Evolutionary conservation across 1,140 invertebrate genomes (phyloP).

Genomic region (Heliconius nattereri): DNA sequence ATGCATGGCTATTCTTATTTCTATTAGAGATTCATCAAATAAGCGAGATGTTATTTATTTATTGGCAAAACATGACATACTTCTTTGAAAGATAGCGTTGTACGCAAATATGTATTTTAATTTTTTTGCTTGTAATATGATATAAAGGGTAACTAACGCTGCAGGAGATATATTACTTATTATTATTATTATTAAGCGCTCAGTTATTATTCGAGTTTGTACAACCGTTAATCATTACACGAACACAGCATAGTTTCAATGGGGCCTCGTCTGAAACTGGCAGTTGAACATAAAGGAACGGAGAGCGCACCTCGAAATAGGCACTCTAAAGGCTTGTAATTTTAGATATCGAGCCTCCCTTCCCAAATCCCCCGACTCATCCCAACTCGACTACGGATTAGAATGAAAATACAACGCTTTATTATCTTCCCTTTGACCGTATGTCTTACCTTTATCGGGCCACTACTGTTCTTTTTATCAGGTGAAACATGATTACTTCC

Average conservation of each 20-base stretch:
- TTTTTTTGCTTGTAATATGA: not conserved
- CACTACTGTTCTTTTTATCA: constrained; percentile 47
- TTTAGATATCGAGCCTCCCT: constrained; percentile 74
- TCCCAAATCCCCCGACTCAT: constrained; percentile 60
- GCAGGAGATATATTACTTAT: not conserved
- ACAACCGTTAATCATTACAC: constrained; percentile 56
- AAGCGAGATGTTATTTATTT: no score
- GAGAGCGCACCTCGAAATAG: constrained; percentile 66
- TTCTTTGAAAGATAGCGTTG: no score
- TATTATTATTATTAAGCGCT: constrained; percentile 16
- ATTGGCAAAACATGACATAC: no score
- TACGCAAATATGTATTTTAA: no score
- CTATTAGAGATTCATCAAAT: no score
- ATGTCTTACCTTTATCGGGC: constrained; percentile 65
- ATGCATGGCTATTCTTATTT: no score
- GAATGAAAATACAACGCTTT: constrained; percentile 78
- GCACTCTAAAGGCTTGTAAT: constrained; percentile 75
- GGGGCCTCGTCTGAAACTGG: constrained; percentile 66
- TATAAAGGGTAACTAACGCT: not conserved
- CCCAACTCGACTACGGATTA: constrained; percentile 69
- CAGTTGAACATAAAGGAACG: constrained; percentile 71
- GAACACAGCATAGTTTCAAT: constrained; percentile 61
- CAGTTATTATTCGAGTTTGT: constrained; percentile 31
- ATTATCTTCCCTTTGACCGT: constrained; percentile 76
- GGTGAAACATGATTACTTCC: constrained; percentile 32